These are phyloP conservation scores for Geotrupes spiniger DNA, from an alignment of 2,888 invertebrate genomes.

Conservation along the genomic window DNA sequence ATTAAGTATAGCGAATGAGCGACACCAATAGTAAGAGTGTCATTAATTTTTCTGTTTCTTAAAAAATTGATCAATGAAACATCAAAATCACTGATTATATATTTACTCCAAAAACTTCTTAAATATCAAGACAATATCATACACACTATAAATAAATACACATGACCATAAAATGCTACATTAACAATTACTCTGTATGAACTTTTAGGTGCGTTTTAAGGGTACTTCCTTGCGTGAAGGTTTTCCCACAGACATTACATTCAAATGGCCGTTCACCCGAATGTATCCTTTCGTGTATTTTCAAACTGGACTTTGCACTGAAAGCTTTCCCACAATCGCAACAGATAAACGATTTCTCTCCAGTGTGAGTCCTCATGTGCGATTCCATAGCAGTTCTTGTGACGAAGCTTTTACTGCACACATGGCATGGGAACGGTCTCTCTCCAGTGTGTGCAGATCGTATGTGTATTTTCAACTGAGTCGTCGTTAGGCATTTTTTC, in stretches of 20 bases:
- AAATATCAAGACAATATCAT: too few relatives aligned
- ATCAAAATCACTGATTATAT: too few relatives aligned
- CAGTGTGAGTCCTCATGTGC: slow-evolving; percentile 51
- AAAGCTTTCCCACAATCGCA: slow-evolving; percentile 51
- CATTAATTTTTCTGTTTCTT: too few relatives aligned
- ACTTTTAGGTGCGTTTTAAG: slow-evolving; percentile 39
- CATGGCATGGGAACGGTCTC: slow-evolving; percentile 48
- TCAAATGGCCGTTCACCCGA: slow-evolving; percentile 39
- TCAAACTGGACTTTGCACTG: slow-evolving; percentile 38
- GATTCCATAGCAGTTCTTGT: slow-evolving; percentile 49
- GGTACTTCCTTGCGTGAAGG: slow-evolving; percentile 38
- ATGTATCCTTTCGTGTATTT: slow-evolving; percentile 41
- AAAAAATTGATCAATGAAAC: too few relatives aligned
- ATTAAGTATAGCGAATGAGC: too few relatives aligned
- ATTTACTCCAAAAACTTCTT: too few relatives aligned
- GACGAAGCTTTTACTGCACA: slow-evolving; percentile 50
- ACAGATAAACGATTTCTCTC: slow-evolving; percentile 50
- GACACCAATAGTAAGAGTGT: too few relatives aligned
- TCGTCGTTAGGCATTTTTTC: slow-evolving; percentile 45
- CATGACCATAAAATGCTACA: not conserved
- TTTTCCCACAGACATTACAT: slow-evolving; percentile 38
- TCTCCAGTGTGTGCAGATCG: slow-evolving; percentile 50
- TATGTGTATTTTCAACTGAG: slow-evolving; percentile 52
- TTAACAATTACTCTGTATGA: slow-evolving; percentile 20
- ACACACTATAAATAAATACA: too few relatives aligned